Conservation (phyloP, 2,797 vertebrate genomes). For the Loriculus beryllinus region DNA sequence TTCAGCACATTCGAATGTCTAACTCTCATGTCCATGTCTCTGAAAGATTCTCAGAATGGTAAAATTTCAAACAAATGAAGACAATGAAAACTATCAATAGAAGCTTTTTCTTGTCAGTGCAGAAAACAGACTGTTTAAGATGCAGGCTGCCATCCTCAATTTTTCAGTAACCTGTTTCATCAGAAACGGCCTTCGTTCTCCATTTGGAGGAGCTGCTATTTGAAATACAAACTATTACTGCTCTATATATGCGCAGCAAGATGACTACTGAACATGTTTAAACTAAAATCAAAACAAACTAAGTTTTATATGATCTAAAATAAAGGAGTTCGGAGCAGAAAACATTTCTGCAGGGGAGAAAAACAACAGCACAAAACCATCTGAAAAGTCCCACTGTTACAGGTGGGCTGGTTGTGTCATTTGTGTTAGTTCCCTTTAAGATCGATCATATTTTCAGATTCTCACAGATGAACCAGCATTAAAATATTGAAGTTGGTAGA, state of each 20-base stretch:
- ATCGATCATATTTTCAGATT: not conserved
- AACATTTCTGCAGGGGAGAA: not conserved
- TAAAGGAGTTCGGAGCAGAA: not conserved
- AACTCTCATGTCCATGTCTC: not conserved
- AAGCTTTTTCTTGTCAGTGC: not conserved
- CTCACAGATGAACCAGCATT: not conserved
- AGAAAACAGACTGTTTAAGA: not conserved
- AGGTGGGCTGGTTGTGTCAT: not conserved
- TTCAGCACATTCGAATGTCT: not conserved
- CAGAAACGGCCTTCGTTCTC: not conserved
- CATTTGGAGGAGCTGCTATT: not conserved
- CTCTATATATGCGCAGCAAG: not conserved
- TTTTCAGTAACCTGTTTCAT: not conserved
- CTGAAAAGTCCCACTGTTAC: fast-evolving
- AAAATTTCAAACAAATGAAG: not conserved
- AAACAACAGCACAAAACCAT: not conserved
- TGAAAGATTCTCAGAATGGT: not conserved
- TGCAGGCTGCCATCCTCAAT: not conserved
- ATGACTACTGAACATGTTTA: not conserved
- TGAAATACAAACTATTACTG: not conserved
- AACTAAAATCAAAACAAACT: not conserved
- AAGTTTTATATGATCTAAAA: not conserved
- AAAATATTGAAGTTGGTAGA: not conserved
- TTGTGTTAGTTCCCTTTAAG: not conserved
- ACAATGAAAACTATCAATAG: not conserved